These are phyloP conservation scores for Frankliniella intonsa DNA, from an alignment of 2,888 invertebrate genomes.

Conservation along the genomic window DNA sequence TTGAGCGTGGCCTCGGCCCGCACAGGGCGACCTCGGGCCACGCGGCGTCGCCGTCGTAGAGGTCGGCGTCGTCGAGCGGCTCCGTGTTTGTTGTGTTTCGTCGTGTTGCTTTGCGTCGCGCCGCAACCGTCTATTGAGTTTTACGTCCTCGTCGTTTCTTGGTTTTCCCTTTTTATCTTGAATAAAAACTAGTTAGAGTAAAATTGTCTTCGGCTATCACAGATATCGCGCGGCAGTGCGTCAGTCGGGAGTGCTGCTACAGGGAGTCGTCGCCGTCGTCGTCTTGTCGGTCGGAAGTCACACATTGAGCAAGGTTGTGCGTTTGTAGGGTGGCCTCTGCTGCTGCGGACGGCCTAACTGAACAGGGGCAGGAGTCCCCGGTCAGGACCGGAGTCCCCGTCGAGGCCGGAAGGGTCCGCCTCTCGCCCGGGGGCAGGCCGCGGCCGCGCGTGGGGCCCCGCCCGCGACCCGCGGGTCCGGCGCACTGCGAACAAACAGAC, in stretches of 20 bases:
- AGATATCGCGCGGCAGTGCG: conserved; percentile 21
- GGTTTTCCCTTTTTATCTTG: neutral
- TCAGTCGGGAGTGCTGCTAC: neutral
- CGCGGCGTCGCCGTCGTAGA: neutral
- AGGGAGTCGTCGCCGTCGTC: neutral
- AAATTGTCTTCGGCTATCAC: conserved; percentile 11
- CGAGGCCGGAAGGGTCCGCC: too few species aligned
- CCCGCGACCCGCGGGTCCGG: conserved; percentile 43
- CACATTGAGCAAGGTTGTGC: conserved; percentile 10
- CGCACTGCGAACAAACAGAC: conserved; percentile 38
- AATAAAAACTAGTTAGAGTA: neutral
- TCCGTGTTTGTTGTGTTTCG: neutral
- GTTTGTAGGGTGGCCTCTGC: neutral
- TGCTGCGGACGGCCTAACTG: conserved; percentile 38
- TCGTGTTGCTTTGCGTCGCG: neutral
- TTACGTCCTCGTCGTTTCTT: neutral
- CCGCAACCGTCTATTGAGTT: neutral
- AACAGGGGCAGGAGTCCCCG: too few species aligned
- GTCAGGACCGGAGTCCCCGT: too few species aligned
- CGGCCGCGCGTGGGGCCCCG: conserved; percentile 39
- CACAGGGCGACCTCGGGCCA: neutral
- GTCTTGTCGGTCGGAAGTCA: neutral
- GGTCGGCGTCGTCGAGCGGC: too few species aligned
- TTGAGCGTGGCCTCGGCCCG: neutral
- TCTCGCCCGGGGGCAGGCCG: conserved; percentile 30